Evolutionary conservation across 2,888 invertebrate species (phyloP).

Genomic region (Chouioia cunea): DNA sequence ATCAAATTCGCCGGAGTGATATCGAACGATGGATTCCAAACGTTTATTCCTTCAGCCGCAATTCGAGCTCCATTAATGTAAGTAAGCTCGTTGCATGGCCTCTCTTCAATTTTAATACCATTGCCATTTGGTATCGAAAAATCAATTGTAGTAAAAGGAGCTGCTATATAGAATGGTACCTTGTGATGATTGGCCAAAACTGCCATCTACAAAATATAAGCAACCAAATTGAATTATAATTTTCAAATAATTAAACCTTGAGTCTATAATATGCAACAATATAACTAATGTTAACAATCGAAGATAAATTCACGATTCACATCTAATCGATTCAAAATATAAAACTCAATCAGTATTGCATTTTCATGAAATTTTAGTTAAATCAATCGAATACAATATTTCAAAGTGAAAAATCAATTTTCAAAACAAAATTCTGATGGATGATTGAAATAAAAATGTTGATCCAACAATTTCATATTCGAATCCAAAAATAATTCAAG

Average conservation of each 20-base stretch:
- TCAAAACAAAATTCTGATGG: too few relatives aligned
- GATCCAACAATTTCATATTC: too few relatives aligned
- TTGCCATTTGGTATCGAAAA: conserved; percentile 82
- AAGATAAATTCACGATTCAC: too few relatives aligned
- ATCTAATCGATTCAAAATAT: too few relatives aligned
- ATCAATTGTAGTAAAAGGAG: conserved; percentile 93
- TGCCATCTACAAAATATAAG: conserved; percentile 75
- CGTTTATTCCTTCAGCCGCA: conserved; percentile 89
- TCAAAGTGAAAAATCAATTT: too few relatives aligned
- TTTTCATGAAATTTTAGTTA: too few relatives aligned
- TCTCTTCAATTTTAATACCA: conserved; percentile 92
- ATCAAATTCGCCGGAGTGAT: conserved; percentile 95
- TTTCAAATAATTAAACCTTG: conserved; percentile 1
- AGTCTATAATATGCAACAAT: neutral
- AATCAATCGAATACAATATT: too few relatives aligned
- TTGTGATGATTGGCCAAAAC: conserved; percentile 90
- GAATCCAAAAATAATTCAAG: too few relatives aligned
- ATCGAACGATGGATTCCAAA: conserved; percentile 99
- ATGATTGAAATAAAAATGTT: too few relatives aligned
- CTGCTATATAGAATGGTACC: conserved; percentile 96
- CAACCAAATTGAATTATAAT: conserved; percentile 43
- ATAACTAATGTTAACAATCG: too few relatives aligned
- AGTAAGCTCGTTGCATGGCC: conserved; percentile 93
- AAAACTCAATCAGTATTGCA: too few relatives aligned
- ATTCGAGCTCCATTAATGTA: conserved; percentile 88